A percentile compares a stretch with the other conserved stretches of the same genome.
phyloP scores from a whole-genome alignment of 2,113 vertebrate genomes.

The Setophaga coronata region DNA sequence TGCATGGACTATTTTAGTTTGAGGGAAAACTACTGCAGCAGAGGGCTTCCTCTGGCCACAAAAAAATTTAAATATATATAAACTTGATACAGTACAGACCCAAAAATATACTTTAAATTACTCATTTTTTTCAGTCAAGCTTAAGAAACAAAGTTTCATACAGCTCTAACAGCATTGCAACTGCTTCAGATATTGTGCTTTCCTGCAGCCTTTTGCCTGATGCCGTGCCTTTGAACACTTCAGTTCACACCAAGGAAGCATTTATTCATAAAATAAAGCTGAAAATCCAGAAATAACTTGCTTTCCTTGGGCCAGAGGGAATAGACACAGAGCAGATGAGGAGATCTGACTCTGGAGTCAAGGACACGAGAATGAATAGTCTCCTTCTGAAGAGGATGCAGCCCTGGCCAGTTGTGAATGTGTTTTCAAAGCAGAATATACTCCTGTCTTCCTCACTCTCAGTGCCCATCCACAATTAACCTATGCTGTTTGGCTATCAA shows the following conservation, averaged over 20 bases:
- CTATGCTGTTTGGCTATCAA: background rate
- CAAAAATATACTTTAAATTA: background rate
- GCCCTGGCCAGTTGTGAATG: fast-evolving
- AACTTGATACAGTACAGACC: background rate
- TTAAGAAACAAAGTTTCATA: background rate
- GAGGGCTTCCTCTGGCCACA: background rate
- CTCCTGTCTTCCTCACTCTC: background rate
- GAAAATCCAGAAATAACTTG: background rate
- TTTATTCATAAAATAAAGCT: background rate
- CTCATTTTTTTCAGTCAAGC: background rate
- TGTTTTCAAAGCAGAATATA: background rate
- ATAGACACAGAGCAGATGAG: background rate
- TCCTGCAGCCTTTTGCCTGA: background rate
- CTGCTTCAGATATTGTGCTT: background rate
- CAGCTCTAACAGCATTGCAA: background rate
- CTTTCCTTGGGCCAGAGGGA: background rate
- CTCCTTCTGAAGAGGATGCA: background rate
- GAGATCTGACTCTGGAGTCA: background rate
- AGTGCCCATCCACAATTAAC: background rate
- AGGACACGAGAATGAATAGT: background rate
- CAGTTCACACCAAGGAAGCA: background rate
- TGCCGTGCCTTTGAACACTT: background rate
- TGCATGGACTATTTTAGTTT: background rate
- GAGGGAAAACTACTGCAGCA: background rate
- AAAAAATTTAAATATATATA: background rate